Base-by-base conservation (phyloP, 2,113 vertebrate genomes). In the Onychostruthus taczanowskii region DNA sequence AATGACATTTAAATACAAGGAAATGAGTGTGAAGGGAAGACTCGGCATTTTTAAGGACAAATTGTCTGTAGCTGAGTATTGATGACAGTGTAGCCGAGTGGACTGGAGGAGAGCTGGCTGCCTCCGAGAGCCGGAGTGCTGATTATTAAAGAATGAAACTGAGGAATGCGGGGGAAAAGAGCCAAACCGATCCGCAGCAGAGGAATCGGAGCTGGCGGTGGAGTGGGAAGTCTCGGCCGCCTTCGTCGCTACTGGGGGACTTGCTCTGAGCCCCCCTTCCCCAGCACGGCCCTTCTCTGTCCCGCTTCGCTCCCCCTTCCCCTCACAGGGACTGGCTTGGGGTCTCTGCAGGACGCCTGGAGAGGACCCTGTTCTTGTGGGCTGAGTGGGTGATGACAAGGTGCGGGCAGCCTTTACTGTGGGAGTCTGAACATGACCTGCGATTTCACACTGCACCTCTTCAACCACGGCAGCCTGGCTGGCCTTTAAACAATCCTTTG, bases 401-500 rank as follows among this genome's bases (percentile, higher is more conserved):
- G 56, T 84, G 89, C 18, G 8, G 53, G 56, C 59, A 64, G 80
- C 49, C 7, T 6, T 47, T 46, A 0, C 50, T 46, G 26, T 6
- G 41, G 61, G 33, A 79, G 49, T 33, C 66, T 44, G 8, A 44
- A 47, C 49, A 3, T 8, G 74, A 47, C 58, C 62, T 28, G 55
- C 35, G 20, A 66, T 86, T 86, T 80, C 90, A 55, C 90, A 43
- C 72, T 30, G 90, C 52, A 2, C 43, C 88, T 70, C 86, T 81
- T 70, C 92, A 62, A 9, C 70, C 75, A 28, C 69, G 46, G 82
- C 94, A 94, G 83, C 68, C 55, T 24, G 85, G 10, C 76, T 8
- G 79, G 64, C 55, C 92, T 92, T 86, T 47, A 6, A 94, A 73
- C 73, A 77, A 35, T 27, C 72, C 64, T 93, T 93, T 95, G 83